Evolutionary conservation across 2,888 invertebrate genomes (phyloP), one percentile per base, ranked within the genome.

Genomic region (Plutella xylostella): DNA sequence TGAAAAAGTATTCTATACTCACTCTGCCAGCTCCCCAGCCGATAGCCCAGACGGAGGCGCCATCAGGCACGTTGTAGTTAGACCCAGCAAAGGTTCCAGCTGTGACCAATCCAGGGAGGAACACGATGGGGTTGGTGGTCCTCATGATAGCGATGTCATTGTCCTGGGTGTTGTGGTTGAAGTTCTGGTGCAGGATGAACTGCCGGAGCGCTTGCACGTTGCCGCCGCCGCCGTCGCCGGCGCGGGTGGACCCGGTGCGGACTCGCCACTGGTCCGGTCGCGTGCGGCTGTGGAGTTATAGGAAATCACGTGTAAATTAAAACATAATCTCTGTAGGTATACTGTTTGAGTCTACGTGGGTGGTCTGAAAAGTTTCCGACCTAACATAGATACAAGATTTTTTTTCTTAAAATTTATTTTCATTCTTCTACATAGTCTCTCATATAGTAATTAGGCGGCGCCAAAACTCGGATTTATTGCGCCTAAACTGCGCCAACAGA

Each of bases 161-260:
- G 28, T 33, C 42, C 12, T 17, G 5, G n/a, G 11, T 45, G n/a
- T 14, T 21, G 33, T n/a, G 21, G 30, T 45, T 35, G 42, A 25
- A 45, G 12, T 19, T 12, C 4, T 21, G 19, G 28, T 41, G 41
- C 17, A 3, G 30, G 30, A 61, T 55, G 43, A 62, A 54, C 6
- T 6, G 15, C 6, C 37, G 22, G 0, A 54, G 20, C 22, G 45
- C 49, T 47, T 58, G 53, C 1, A 67, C 59, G 0, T 25, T 30
- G 2, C 72, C 72, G 0, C 68, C 69, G 21, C 61, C 60, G n/a
- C n/a, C n/a, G n/a, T n/a, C n/a, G 51, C 57, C 63, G 2, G 63
- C 60, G 17, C 9, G 51, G 1, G 60, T 49, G 3, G 72, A 69
- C 1, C 72, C 73, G 9, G 63, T 60, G 5, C 68, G 67, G 6